Conservation (phyloP, 2,113 vertebrate species). For the Pituophis catenifer region DNA sequence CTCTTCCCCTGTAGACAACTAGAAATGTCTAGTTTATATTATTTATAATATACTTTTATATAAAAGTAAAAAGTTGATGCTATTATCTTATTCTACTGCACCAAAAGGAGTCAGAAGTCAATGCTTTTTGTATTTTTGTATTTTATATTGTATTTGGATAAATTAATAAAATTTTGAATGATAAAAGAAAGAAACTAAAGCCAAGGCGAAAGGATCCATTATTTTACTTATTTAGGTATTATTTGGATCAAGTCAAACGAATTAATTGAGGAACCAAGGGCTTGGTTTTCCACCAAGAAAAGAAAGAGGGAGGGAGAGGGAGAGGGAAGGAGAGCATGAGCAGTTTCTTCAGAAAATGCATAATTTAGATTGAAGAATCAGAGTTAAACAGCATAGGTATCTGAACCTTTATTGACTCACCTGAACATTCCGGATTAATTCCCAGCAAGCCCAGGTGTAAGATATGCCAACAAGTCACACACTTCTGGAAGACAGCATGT, state of each 20-base stretch:
- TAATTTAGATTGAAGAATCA: background rate
- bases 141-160: too few species aligned
- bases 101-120: background rate
- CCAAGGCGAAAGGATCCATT: background rate
- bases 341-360: background rate
- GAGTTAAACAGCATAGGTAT: background rate
- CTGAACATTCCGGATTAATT: background rate
- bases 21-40: too few species aligned
- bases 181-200: too few species aligned
- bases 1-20: too few species aligned
- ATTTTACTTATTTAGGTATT: background rate
- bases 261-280: background rate
- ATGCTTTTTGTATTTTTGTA: background rate
- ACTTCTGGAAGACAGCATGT: background rate
- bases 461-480: background rate
- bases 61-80: too few species aligned
- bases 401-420: background rate
- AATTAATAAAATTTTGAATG: too few species aligned
- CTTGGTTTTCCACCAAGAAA: background rate
- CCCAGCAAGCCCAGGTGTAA: background rate
- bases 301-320: background rate
- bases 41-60: too few species aligned
- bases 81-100: background rate
- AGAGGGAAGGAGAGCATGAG: background rate
- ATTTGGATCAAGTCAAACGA: background rate